Evolutionary conservation across 2,888 invertebrate species (phyloP).

Genomic region (Alcis repandata): DNA sequence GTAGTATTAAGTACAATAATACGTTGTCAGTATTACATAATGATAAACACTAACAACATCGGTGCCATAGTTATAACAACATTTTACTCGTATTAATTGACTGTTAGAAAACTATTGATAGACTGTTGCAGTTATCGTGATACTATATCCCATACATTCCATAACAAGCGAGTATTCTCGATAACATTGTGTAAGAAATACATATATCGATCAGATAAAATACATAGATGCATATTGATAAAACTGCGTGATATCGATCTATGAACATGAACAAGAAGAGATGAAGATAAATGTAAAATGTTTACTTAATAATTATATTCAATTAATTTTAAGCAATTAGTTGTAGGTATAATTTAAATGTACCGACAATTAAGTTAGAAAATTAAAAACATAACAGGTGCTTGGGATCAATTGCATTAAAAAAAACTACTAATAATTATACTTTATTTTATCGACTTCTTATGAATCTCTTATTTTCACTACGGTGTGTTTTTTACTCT

Average conservation of each 20-base stretch:
- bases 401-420: constrained; percentile 26
- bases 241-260: constrained; percentile 6
- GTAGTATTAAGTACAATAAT: constrained; percentile 66
- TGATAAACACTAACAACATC: constrained; percentile 54
- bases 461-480: constrained; percentile 33
- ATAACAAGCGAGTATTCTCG: neutral
- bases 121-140: constrained; percentile 4
- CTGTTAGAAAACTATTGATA: neutral
- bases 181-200: constrained; percentile 7
- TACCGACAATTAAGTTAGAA: neutral
- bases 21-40: constrained; percentile 70
- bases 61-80: constrained; percentile 65
- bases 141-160: neutral
- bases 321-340: constrained; percentile 17
- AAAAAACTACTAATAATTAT: neutral
- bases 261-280: constrained; percentile 31
- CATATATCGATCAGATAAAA: constrained; percentile 10
- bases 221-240: too few species aligned
- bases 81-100: constrained; percentile 18
- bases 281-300: constrained; percentile 3
- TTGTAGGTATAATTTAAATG: neutral
- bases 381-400: constrained; percentile 13
- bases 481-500: neutral
- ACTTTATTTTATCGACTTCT: neutral
- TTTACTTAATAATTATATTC: constrained; percentile 11